phyloP scores from a whole-genome alignment of 2,113 vertebrate species.

The Pangasianodon gigas region DNA sequence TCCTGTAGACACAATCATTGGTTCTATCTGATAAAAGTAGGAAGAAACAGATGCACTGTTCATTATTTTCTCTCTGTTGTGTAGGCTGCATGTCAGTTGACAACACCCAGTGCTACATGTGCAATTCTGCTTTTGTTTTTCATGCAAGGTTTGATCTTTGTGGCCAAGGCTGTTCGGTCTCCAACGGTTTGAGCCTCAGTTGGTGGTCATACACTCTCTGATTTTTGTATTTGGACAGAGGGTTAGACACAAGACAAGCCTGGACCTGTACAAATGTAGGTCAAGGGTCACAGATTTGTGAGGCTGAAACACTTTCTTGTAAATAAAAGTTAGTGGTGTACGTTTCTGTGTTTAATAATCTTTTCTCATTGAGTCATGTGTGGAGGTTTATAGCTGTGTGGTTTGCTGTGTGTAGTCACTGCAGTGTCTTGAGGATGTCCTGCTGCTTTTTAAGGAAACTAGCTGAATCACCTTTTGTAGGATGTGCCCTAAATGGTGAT shows the following conservation, averaged over 20 bases:
- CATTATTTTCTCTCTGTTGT: neutral
- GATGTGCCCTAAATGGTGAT: neutral
- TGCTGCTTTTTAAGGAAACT: conserved; percentile 25
- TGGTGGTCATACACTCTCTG: neutral
- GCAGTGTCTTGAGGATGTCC: neutral
- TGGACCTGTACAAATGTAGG: conserved; percentile 21
- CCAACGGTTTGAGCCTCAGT: neutral
- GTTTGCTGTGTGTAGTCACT: conserved; percentile 30
- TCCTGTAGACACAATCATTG: neutral
- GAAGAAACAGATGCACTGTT: neutral
- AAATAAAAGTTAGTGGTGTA: conserved; percentile 1
- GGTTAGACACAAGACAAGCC: conserved; percentile 23
- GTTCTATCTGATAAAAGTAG: neutral
- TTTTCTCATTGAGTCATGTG: conserved; percentile 33
- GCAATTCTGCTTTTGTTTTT: neutral
- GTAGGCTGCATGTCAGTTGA: conserved; percentile 6
- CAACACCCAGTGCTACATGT: conserved; percentile 36
- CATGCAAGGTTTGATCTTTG: conserved; percentile 1
- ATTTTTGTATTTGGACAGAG: conserved; percentile 6
- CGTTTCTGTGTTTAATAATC: neutral
- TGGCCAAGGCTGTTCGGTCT: conserved; percentile 15
- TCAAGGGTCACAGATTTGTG: conserved; percentile 35
- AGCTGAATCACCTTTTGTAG: conserved; percentile 34
- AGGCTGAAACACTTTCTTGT: conserved; percentile 5
- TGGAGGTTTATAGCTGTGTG: conserved; percentile 14